Evolutionary conservation across 2,113 vertebrate genomes (phyloP).

Genomic region (Melozone crissalis): DNA sequence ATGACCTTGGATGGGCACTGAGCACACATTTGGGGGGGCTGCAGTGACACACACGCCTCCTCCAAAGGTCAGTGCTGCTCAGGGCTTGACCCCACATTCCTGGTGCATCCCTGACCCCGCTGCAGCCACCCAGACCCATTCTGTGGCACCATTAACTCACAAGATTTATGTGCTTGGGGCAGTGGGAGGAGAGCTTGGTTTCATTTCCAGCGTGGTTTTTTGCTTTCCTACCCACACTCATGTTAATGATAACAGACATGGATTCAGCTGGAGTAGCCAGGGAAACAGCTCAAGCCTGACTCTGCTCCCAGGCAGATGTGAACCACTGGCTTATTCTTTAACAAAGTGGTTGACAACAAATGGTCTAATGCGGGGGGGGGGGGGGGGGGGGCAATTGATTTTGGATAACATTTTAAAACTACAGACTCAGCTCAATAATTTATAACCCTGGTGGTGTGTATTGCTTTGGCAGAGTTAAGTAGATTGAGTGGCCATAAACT

Average conservation of each 20-base stretch:
- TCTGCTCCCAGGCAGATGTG: constrained; percentile 19
- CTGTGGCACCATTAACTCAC: constrained; percentile 18
- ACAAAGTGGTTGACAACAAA: constrained; percentile 12
- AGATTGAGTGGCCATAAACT: constrained; percentile 36
- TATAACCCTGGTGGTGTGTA: neutral
- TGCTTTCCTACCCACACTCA: constrained; percentile 8
- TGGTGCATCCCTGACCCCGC: neutral
- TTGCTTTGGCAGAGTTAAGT: constrained; percentile 35
- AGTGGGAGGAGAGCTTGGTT: constrained; percentile 47
- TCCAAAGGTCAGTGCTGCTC: neutral
- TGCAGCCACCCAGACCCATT: constrained; percentile 24
- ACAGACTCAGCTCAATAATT: constrained; percentile 20
- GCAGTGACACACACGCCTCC: neutral
- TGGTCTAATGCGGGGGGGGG: neutral
- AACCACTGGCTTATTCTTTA: constrained; percentile 15
- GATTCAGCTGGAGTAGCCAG: constrained; percentile 23
- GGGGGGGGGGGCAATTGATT: constrained; percentile 9
- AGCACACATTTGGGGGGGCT: neutral
- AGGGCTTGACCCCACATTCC: constrained; percentile 53
- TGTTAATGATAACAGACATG: neutral
- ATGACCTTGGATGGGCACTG: neutral
- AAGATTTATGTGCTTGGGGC: constrained; percentile 46
- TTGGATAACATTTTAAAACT: constrained; percentile 26
- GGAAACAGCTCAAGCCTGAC: constrained; percentile 6
- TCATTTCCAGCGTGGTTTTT: constrained; percentile 19